These are phyloP conservation scores for Eudiplozoon nipponicum DNA, from an alignment of 2,888 invertebrate species.

Conservation along the genomic window DNA sequence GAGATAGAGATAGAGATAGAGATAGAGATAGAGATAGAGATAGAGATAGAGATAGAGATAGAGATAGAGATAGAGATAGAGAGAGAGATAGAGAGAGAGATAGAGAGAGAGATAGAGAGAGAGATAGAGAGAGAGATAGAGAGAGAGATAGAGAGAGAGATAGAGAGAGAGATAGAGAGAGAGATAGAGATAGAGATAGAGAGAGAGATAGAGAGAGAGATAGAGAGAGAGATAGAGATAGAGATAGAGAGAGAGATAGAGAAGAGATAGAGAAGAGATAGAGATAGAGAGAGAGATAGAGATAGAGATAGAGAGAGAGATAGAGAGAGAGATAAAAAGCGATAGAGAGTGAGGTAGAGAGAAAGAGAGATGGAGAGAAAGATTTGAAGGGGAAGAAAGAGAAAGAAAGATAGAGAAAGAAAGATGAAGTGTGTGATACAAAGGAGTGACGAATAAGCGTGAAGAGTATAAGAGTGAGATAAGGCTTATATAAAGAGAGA, in stretches of 20 bases:
- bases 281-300: not conserved
- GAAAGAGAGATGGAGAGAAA: not conserved
- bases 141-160: not conserved
- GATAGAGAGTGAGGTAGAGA: not conserved
- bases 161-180: not conserved
- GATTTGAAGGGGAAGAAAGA: not conserved
- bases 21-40: too few relatives aligned
- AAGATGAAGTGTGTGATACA: not conserved
- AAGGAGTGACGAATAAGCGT: not conserved
- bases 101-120: not conserved
- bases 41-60: too few relatives aligned
- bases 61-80: too few relatives aligned
- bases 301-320: conserved; percentile 1
- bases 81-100: not conserved
- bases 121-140: not conserved
- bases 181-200: too few relatives aligned
- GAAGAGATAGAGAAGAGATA: not conserved
- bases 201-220: not conserved
- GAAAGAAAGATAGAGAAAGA: not conserved
- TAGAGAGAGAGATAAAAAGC: not conserved
- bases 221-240: not conserved
- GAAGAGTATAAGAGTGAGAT: conserved; percentile 3
- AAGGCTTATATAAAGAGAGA: not conserved
- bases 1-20: too few relatives aligned
- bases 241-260: not conserved